Evolutionary conservation across 2,113 vertebrate species (phyloP), one percentile per base, ranked within the genome.

Genomic region (Amblyopsis rosae): DNA sequence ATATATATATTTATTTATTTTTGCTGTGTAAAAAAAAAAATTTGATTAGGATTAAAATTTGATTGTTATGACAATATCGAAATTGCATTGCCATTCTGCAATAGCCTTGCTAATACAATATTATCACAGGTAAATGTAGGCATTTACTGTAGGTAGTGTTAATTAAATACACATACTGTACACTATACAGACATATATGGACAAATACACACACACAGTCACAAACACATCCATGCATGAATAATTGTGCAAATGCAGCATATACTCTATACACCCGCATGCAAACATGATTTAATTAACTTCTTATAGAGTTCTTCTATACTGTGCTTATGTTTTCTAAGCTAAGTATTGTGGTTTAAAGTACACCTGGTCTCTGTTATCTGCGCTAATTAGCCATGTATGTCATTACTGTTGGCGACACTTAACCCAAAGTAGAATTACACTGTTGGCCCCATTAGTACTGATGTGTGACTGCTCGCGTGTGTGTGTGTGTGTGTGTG

Each of bases 331-430:
- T 32, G 63, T 54, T 67, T 60, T 63, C 7, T 12, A 12, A 53
- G 51, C 13, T 53, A 53, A 53, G 16, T 53, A n/a, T n/a, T 4
- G 35, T 5, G 35, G 35, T 41, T 41, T 6, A 41, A 41, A 6
- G 35, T 41, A 41, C 35, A 41, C n/a, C 16, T 26, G n/a, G 19
- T 50, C 61, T 65, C 50, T 56, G 35, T 16, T 59, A 76, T 62
- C 53, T 58, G 48, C 45, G 69, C 62, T 72, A 81, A 84, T 82
- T 61, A 79, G 45, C 58, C 51, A 12, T 69, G 19, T 69, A 64
- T 62, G 72, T 79, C 63, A 86, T 81, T 56, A 75, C 65, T 32
- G 70, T 16, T n/a, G 45, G 16, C 45, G 67, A 59, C 64, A 56
- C 49, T 35, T 41, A 76, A 69, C 19, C 73, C 72, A 12, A 26